Conservation (phyloP, 2,113 vertebrate genomes). For the Oceanites oceanicus region DNA sequence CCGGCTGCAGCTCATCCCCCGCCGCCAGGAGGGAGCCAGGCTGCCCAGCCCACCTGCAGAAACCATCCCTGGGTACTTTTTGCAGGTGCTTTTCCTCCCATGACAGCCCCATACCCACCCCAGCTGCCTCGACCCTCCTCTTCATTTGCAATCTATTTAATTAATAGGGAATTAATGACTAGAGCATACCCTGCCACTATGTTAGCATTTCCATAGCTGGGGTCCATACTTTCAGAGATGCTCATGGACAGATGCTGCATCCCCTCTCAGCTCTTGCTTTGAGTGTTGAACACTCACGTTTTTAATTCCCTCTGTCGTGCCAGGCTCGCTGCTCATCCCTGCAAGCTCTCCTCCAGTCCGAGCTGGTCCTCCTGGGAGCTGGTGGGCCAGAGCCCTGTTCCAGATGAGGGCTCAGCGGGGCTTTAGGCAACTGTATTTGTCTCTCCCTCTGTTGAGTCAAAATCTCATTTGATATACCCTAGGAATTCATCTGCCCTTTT, state of each 20-base stretch:
- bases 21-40: accelerated
- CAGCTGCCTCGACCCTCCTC: neutral
- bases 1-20: neutral
- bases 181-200: accelerated
- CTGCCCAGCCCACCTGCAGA: neutral
- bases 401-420: neutral
- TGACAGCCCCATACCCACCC: neutral
- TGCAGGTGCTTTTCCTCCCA: neutral
- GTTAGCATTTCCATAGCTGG: neutral
- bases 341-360: neutral
- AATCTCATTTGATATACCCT: neutral
- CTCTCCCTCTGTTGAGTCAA: neutral
- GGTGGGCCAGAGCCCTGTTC: neutral
- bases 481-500: slow-evolving; percentile 37
- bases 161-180: neutral
- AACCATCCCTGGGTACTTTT: accelerated
- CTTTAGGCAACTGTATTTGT: neutral
- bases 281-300: neutral
- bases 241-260: accelerated
- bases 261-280: neutral
- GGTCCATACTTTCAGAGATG: neutral
- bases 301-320: neutral
- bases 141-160: neutral
- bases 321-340: neutral
- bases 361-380: neutral